Conservation (phyloP, 2,888 invertebrate species). For the Caenorhabditis panamensis region DNA sequence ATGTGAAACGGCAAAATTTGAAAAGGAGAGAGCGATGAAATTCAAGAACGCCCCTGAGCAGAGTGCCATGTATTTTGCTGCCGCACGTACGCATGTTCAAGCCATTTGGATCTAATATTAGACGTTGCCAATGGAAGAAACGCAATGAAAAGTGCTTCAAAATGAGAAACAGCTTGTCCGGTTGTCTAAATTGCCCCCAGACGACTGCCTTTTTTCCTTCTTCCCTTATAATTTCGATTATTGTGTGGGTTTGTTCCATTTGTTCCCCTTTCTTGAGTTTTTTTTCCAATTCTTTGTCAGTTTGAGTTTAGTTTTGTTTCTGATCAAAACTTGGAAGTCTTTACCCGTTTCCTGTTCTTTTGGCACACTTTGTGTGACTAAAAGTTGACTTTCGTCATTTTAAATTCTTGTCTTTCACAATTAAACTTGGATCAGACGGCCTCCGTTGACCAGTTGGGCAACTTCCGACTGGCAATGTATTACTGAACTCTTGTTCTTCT, state of each 20-base stretch:
- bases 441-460: slow-evolving; percentile 29
- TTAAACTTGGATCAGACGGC: slow-evolving; percentile 40
- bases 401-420: slow-evolving; percentile 6
- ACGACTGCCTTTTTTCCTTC: slow-evolving; percentile 2
- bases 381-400: no score
- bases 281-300: slow-evolving; percentile 21
- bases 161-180: slow-evolving; percentile 28
- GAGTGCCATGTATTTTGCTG: background rate
- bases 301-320: slow-evolving; percentile 19
- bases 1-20: background rate
- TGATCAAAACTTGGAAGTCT: background rate
- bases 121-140: slow-evolving; percentile 1
- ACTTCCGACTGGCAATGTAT: slow-evolving; percentile 21
- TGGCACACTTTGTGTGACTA: no score
- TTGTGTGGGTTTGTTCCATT: slow-evolving; percentile 4
- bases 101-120: slow-evolving; percentile 6
- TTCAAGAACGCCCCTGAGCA: background rate
- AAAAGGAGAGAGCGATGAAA: background rate
- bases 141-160: slow-evolving; percentile 15
- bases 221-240: background rate
- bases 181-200: background rate
- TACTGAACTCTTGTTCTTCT: slow-evolving; percentile 13
- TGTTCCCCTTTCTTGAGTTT: background rate
- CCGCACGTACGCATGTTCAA: slow-evolving; percentile 7
- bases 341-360: background rate